Conservation (phyloP, 2,888 invertebrate genomes). For the Mythimna vitellina region DNA sequence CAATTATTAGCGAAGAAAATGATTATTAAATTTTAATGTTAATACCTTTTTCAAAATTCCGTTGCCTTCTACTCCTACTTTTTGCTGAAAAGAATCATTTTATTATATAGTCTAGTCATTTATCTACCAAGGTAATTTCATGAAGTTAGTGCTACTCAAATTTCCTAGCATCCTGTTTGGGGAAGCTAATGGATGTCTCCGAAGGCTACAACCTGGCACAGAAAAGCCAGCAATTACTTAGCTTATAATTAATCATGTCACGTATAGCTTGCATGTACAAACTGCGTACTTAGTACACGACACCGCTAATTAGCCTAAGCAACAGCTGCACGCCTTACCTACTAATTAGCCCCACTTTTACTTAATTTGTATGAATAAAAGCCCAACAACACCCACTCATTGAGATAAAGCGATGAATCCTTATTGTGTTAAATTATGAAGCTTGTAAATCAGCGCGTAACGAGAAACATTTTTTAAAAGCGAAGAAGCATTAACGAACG, state of each 20-base stretch:
- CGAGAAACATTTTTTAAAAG: background rate
- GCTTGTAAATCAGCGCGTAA: background rate
- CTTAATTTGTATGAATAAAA: constrained; percentile 9
- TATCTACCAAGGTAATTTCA: background rate
- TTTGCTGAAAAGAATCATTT: background rate
- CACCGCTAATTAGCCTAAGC: constrained; percentile 39
- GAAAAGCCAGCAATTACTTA: constrained; percentile 8
- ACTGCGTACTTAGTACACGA: constrained; percentile 16
- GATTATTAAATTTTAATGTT: background rate
- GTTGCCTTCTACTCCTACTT: background rate
- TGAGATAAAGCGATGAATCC: constrained; percentile 9
- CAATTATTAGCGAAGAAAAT: background rate
- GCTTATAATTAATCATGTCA: constrained; percentile 32
- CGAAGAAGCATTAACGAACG: background rate
- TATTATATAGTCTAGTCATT: background rate
- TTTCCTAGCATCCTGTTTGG: background rate
- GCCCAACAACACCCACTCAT: constrained; percentile 3
- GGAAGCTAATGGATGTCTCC: background rate
- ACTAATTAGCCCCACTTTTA: constrained; percentile 29
- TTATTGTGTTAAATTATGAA: background rate
- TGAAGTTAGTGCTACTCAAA: background rate
- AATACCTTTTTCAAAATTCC: no score
- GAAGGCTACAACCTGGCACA: background rate
- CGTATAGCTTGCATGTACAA: constrained; percentile 18
- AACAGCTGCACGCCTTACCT: constrained; percentile 25